Conservation (phyloP, 2,888 invertebrate species). For the Pristionchus entomophagus region DNA sequence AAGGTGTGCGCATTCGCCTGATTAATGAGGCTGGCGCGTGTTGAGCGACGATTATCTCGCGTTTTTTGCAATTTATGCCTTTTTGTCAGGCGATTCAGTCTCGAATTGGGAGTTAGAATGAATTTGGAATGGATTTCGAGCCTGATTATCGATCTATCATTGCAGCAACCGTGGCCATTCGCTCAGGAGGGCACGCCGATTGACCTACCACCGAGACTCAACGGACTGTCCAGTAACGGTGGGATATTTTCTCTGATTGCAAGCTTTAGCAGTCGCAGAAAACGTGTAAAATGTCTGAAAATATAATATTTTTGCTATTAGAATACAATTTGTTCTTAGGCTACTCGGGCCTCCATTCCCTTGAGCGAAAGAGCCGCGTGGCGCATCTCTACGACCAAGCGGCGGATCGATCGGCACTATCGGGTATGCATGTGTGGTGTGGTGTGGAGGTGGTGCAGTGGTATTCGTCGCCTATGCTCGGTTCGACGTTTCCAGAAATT, state of each 20-base stretch:
- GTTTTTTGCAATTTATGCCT: background rate
- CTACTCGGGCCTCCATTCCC: constrained; percentile 42
- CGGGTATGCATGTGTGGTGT: background rate
- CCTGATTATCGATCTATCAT: background rate
- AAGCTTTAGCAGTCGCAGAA: background rate
- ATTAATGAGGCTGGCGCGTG: constrained; percentile 39
- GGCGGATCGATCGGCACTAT: constrained; percentile 20
- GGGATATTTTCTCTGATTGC: background rate
- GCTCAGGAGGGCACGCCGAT: constrained; percentile 37
- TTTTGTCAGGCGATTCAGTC: background rate
- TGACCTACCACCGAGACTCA: constrained; percentile 39
- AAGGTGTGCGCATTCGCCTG: background rate
- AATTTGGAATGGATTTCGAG: background rate
- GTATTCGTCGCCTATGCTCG: background rate
- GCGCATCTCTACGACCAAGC: constrained; percentile 41
- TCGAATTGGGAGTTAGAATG: background rate
- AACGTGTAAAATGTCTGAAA: background rate
- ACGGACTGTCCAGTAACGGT: constrained; percentile 29
- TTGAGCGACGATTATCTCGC: background rate
- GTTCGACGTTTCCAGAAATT: no score
- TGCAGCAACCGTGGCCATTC: constrained; percentile 41
- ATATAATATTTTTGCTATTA: background rate
- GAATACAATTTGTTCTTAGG: background rate
- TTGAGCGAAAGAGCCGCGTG: constrained; percentile 41
- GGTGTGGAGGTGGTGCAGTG: background rate